phyloP scores from a whole-genome alignment of 1,140 invertebrate genomes.

The Mycetomoellerius zeteki region DNA sequence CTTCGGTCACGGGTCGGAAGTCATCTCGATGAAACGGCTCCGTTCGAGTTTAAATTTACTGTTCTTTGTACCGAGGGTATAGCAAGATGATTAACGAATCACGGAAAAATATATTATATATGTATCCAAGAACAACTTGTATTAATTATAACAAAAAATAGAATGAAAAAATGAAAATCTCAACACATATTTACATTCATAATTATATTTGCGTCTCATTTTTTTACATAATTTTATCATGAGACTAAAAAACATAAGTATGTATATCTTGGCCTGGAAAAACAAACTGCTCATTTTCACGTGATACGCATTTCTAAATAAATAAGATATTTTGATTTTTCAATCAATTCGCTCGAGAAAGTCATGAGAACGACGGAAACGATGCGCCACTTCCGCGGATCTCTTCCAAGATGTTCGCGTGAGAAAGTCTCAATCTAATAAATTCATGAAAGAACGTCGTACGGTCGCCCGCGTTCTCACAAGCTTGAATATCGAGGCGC shows the following conservation, averaged over 20 bases:
- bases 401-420: slow-evolving; percentile 63
- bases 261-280: not conserved
- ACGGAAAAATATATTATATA: not conserved
- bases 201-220: not conserved
- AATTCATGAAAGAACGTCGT: slow-evolving; percentile 71
- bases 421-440: slow-evolving; percentile 77
- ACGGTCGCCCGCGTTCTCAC: slow-evolving; percentile 69
- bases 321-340: slow-evolving; percentile 16
- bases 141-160: not conserved
- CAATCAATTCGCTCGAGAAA: slow-evolving; percentile 13
- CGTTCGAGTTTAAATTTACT: slow-evolving; percentile 64
- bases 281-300: not conserved
- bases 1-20: slow-evolving; percentile 54
- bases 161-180: not conserved
- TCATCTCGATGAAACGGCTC: slow-evolving; percentile 33
- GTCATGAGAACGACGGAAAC: slow-evolving; percentile 42
- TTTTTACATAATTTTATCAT: slow-evolving; percentile 9
- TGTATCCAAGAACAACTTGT: not conserved
- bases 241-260: not conserved
- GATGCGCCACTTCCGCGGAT: slow-evolving; percentile 28
- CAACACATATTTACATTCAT: not conserved
- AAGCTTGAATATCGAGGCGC: slow-evolving; percentile 65
- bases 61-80: slow-evolving; percentile 9
- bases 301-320: not conserved
- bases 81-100: not conserved